Evolutionary conservation across 2,888 invertebrate genomes (phyloP).

Genomic region (Antitype chi): DNA sequence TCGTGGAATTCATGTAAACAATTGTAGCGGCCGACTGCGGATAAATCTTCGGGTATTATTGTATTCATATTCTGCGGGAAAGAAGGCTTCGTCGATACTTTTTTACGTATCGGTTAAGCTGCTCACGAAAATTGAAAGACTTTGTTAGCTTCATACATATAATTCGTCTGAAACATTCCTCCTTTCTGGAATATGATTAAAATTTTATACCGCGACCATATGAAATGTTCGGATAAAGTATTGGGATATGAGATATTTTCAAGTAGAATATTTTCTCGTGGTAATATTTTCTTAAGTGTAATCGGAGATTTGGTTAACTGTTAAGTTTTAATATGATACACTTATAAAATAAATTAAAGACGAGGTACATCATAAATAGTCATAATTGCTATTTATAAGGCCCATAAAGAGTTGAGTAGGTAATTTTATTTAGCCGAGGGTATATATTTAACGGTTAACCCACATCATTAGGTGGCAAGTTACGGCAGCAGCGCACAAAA

Average conservation of each 20-base stretch:
- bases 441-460: slow-evolving; percentile 66
- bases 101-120: slow-evolving; percentile 71
- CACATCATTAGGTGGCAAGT: slow-evolving; percentile 66
- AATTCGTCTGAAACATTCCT: slow-evolving; percentile 59
- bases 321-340: slow-evolving; percentile 26
- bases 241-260: slow-evolving; percentile 53
- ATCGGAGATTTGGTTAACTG: slow-evolving; percentile 42
- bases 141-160: slow-evolving; percentile 63
- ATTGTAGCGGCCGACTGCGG: slow-evolving; percentile 79
- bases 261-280: slow-evolving; percentile 27
- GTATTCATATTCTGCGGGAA: slow-evolving; percentile 76
- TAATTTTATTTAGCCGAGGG: slow-evolving; percentile 65
- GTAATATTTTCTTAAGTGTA: slow-evolving; percentile 34
- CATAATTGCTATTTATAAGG: slow-evolving; percentile 60
- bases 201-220: slow-evolving; percentile 54
- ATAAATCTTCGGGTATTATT: slow-evolving; percentile 82
- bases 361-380: slow-evolving; percentile 47
- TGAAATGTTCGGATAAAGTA: slow-evolving; percentile 46
- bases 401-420: slow-evolving; percentile 60
- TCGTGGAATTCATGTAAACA: slow-evolving; percentile 86
- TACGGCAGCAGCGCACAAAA: slow-evolving; percentile 58
- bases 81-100: slow-evolving; percentile 73
- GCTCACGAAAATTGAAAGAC: slow-evolving; percentile 69
- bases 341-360: slow-evolving; percentile 36
- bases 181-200: slow-evolving; percentile 60